Evolutionary conservation across 2,797 vertebrate species (phyloP).

Genomic region (Miichthys miiuy): DNA sequence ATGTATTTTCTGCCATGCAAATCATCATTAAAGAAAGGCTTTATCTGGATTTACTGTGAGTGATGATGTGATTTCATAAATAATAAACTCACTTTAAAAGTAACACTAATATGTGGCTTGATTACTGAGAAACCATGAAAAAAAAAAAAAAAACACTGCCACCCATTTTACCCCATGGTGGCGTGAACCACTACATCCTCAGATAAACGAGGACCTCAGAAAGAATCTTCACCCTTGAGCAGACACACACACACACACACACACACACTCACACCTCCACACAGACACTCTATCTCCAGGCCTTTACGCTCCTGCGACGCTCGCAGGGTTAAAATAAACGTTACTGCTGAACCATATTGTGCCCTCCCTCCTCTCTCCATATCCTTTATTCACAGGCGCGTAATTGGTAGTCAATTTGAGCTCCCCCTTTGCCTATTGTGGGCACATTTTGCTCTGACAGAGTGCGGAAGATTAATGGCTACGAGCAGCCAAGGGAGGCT

Average conservation of each 20-base stretch:
- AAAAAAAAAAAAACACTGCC: slow-evolving; percentile 3
- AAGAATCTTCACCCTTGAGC: slow-evolving; percentile 58
- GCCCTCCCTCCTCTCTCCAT: slow-evolving; percentile 82
- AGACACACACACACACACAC: slow-evolving; percentile 41
- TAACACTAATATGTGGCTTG: neutral
- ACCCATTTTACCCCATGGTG: slow-evolving; percentile 36
- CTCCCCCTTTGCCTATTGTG: slow-evolving; percentile 89
- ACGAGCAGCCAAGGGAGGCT: slow-evolving; percentile 86
- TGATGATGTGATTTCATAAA: neutral
- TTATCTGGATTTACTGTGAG: neutral
- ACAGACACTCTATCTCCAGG: slow-evolving; percentile 63
- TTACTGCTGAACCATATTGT: slow-evolving; percentile 82
- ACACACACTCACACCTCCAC: slow-evolving; percentile 40
- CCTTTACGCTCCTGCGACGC: slow-evolving; percentile 68
- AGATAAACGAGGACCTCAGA: slow-evolving; percentile 60
- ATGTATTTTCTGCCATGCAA: neutral
- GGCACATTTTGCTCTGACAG: slow-evolving; percentile 90
- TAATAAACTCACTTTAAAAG: neutral
- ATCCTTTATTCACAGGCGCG: slow-evolving; percentile 90
- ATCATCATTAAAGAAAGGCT: neutral
- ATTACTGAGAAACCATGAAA: neutral
- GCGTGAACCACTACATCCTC: slow-evolving; percentile 45
- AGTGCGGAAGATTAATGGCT: slow-evolving; percentile 92
- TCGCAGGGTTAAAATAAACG: slow-evolving; percentile 87
- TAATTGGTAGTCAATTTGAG: slow-evolving; percentile 92